A percentile compares a stretch with the other conserved stretches of the same genome.
These are phyloP conservation scores for Cabera pusaria DNA, from an alignment of 2,888 invertebrate species.

Conservation along the genomic window DNA sequence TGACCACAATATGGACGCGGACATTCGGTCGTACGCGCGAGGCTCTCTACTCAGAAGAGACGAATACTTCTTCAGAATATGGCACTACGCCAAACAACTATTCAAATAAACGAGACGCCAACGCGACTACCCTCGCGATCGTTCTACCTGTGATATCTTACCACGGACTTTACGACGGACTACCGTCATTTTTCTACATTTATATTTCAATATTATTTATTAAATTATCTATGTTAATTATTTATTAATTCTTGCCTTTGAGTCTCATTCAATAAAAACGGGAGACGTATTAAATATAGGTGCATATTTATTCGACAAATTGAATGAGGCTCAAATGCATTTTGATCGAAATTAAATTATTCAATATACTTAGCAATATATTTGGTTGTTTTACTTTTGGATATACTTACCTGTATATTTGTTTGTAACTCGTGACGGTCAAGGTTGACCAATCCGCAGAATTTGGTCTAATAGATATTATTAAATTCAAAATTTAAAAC, in stretches of 20 bases:
- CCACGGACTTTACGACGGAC: slow-evolving; percentile 44
- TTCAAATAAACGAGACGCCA: slow-evolving; percentile 85
- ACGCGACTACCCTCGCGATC: slow-evolving; percentile 48
- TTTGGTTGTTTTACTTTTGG: slow-evolving; percentile 17
- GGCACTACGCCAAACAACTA: slow-evolving; percentile 92
- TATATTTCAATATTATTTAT: slow-evolving; percentile 42
- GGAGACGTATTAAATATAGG: slow-evolving; percentile 79
- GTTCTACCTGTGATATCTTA: slow-evolving; percentile 74
- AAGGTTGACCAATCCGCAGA: no score
- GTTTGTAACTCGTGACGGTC: no score
- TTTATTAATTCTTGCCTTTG: slow-evolving; percentile 57
- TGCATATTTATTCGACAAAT: slow-evolving; percentile 73
- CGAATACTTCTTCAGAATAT: slow-evolving; percentile 98
- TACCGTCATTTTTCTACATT: slow-evolving; percentile 56
- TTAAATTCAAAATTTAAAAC: no score
- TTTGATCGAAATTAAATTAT: slow-evolving; percentile 35
- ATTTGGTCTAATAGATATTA: no score
- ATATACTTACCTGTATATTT: no score
- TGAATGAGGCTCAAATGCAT: slow-evolving; percentile 59
- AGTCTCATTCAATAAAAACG: slow-evolving; percentile 59
- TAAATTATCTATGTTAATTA: slow-evolving; percentile 58
- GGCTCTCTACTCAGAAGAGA: slow-evolving; percentile 92
- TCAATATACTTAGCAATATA: slow-evolving; percentile 29
- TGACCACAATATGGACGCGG: slow-evolving; percentile 97
- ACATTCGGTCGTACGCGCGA: slow-evolving; percentile 94